These are phyloP conservation scores for Melitaea cinxia DNA, from an alignment of 1,140 invertebrate species.

Conservation along the genomic window DNA sequence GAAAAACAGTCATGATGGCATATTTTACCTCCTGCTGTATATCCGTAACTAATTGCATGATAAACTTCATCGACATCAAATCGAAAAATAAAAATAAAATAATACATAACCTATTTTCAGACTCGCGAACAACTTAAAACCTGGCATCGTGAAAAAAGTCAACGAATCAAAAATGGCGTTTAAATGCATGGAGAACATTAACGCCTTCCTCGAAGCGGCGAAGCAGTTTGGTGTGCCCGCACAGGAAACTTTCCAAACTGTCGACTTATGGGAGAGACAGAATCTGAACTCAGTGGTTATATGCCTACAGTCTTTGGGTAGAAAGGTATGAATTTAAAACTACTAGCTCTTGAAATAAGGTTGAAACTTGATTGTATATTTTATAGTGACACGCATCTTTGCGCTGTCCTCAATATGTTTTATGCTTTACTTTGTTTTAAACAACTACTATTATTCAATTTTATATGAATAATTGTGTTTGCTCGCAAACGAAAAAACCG, in stretches of 20 bases:
- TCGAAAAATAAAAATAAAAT: background rate
- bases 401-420: too few relatives aligned
- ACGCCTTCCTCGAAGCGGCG: slow-evolving; percentile 94
- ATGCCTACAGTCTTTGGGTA: slow-evolving; percentile 95
- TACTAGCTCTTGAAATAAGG: slow-evolving; percentile 97
- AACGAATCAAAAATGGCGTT: slow-evolving; percentile 95
- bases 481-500: too few relatives aligned
- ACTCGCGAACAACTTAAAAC: slow-evolving; percentile 90
- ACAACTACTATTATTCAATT: too few relatives aligned
- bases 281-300: slow-evolving; percentile 98
- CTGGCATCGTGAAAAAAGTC: slow-evolving; percentile 92
- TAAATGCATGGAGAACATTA: slow-evolving; percentile 99
- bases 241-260: slow-evolving; percentile 98
- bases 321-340: slow-evolving; percentile 96
- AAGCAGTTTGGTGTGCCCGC: slow-evolving; percentile 94
- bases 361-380: too few relatives aligned
- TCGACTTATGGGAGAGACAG: slow-evolving; percentile 97
- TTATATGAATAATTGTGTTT: too few relatives aligned
- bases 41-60: too few relatives aligned
- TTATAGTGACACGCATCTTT: too few relatives aligned
- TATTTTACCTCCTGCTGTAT: too few relatives aligned
- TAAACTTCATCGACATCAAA: too few relatives aligned
- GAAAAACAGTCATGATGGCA: too few relatives aligned
- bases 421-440: too few relatives aligned
- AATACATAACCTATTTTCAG: too few relatives aligned